phyloP scores from a whole-genome alignment of 2,113 vertebrate genomes.

The Fukomys damarensis region DNA sequence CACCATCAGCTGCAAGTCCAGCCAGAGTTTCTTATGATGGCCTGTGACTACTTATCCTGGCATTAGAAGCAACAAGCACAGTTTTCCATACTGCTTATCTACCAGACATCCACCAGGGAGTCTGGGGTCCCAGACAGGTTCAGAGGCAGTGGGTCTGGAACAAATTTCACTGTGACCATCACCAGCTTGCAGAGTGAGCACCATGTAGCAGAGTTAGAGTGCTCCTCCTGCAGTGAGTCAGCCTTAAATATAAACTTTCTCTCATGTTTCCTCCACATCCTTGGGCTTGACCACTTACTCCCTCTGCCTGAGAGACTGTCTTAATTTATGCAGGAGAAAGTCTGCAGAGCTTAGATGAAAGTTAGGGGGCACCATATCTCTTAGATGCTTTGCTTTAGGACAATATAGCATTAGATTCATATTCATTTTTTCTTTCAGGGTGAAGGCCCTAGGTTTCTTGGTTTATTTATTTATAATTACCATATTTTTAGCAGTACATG shows the following conservation, averaged over 20 bases:
- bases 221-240: not conserved
- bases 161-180: not conserved
- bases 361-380: too few relatives aligned
- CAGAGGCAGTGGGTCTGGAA: not conserved
- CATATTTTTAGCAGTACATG: too few relatives aligned
- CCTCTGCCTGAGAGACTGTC: not conserved
- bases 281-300: not conserved
- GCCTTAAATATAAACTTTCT: not conserved
- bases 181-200: not conserved
- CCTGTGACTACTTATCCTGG: not conserved
- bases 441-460: too few relatives aligned
- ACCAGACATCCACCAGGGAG: rapidly evolving
- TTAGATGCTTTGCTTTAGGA: too few relatives aligned
- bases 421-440: too few relatives aligned
- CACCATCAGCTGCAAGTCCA: not conserved
- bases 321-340: too few relatives aligned
- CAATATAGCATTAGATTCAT: too few relatives aligned
- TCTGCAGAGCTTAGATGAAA: not conserved
- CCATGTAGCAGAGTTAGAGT: rapidly evolving
- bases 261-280: rapidly evolving
- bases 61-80: not conserved
- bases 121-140: conserved; percentile 11
- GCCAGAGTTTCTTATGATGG: not conserved
- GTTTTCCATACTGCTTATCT: not conserved
- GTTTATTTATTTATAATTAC: too few relatives aligned